Evolutionary conservation across 2,113 vertebrate genomes (phyloP).

Genomic region (Phycodurus eques): DNA sequence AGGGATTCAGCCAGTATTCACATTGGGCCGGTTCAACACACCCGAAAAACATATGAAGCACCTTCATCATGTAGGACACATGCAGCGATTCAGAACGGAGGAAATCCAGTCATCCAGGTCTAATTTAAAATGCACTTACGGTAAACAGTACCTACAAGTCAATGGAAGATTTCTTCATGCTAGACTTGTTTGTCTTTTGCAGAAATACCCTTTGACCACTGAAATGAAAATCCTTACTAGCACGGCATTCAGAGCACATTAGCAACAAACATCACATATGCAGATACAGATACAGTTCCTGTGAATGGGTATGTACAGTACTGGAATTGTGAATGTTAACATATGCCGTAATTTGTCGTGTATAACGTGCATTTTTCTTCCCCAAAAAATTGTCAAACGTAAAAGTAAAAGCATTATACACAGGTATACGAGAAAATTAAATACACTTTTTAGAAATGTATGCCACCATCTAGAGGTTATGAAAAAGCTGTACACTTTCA

Average conservation of each 20-base stretch:
- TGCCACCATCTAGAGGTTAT: too few relatives aligned
- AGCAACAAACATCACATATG: neutral
- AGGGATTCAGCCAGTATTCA: constrained; percentile 65
- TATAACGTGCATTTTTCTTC: too few relatives aligned
- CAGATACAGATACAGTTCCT: too few relatives aligned
- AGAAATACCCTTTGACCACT: neutral
- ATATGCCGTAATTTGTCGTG: too few relatives aligned
- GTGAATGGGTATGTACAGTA: neutral
- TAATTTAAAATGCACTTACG: neutral
- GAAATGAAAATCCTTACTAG: neutral
- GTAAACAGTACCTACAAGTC: neutral
- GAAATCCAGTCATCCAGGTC: neutral
- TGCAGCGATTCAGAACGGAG: constrained; percentile 20
- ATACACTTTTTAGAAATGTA: too few relatives aligned
- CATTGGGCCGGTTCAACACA: constrained; percentile 33
- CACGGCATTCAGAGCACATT: neutral
- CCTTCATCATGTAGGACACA: constrained; percentile 26
- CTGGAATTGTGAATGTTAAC: too few relatives aligned
- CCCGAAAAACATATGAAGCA: constrained; percentile 30
- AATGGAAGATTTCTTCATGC: neutral
- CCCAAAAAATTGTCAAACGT: too few relatives aligned
- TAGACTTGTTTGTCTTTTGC: neutral
- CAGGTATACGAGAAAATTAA: too few relatives aligned
- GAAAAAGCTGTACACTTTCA: too few relatives aligned
- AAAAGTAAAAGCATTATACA: too few relatives aligned